Conservation (phyloP, 2,797 vertebrate genomes). For the Crax fasciolata region DNA sequence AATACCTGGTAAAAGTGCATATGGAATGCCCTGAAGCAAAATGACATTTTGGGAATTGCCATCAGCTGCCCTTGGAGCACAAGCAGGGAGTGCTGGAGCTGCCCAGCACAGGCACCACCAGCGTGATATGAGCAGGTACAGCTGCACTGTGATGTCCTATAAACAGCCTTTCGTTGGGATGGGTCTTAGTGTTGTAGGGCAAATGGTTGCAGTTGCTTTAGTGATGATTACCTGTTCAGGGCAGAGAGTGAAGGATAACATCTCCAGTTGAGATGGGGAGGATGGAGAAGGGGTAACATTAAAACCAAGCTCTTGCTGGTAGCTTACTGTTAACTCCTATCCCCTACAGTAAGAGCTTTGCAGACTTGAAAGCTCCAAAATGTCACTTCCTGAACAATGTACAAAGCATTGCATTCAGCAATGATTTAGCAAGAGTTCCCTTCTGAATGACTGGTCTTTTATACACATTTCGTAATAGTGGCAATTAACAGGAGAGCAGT, state of each 20-base stretch:
- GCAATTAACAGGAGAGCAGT: not conserved
- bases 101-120: not conserved
- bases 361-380: not conserved
- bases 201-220: not conserved
- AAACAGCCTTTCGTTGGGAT: not conserved
- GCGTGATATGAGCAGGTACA: accelerated
- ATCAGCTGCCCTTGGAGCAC: not conserved
- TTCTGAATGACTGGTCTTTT: not conserved
- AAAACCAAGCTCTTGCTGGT: not conserved
- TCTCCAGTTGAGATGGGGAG: not conserved
- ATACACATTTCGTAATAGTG: not conserved
- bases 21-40: not conserved
- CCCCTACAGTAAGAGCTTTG: not conserved
- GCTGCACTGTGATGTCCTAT: not conserved
- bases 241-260: not conserved
- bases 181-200: not conserved
- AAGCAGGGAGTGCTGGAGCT: not conserved
- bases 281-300: not conserved
- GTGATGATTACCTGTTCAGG: not conserved
- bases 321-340: not conserved
- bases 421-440: not conserved
- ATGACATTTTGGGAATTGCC: not conserved
- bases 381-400: not conserved
- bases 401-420: not conserved
- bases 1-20: not conserved